Evolutionary conservation across 2,888 invertebrate species (phyloP).

Genomic region (Gari tellinella): DNA sequence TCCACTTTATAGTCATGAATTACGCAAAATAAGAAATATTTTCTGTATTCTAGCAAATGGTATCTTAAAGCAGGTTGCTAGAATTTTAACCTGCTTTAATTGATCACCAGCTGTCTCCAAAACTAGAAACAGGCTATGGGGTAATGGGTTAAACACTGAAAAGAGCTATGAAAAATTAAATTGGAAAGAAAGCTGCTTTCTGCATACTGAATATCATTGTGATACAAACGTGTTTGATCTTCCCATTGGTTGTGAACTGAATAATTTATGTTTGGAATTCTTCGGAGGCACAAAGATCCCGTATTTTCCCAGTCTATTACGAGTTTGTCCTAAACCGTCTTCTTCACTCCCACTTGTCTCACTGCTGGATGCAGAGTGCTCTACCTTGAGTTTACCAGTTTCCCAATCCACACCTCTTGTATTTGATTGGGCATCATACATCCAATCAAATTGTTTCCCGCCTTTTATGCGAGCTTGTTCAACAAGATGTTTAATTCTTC

Average conservation of each 20-base stretch:
- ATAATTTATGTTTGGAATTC: constrained; percentile 26
- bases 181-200: too few relatives aligned
- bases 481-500: constrained; percentile 67
- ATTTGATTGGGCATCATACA: constrained; percentile 54
- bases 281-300: constrained; percentile 44
- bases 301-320: constrained; percentile 42
- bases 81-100: too few relatives aligned
- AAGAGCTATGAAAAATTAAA: too few relatives aligned
- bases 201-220: constrained; percentile 1
- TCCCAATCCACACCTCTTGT: constrained; percentile 48
- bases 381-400: constrained; percentile 19
- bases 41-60: too few relatives aligned
- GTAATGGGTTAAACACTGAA: too few relatives aligned
- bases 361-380: constrained; percentile 3
- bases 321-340: background rate
- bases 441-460: constrained; percentile 65
- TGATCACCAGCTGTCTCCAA: too few relatives aligned
- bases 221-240: constrained; percentile 48
- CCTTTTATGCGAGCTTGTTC: constrained; percentile 69
- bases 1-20: too few relatives aligned
- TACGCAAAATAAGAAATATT: too few relatives aligned
- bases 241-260: constrained; percentile 27
- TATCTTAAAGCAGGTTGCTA: too few relatives aligned
- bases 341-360: constrained; percentile 6
- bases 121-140: too few relatives aligned